These are phyloP conservation scores for Sarcophaga rosellei DNA, from an alignment of 2,888 invertebrate species.

Conservation along the genomic window DNA sequence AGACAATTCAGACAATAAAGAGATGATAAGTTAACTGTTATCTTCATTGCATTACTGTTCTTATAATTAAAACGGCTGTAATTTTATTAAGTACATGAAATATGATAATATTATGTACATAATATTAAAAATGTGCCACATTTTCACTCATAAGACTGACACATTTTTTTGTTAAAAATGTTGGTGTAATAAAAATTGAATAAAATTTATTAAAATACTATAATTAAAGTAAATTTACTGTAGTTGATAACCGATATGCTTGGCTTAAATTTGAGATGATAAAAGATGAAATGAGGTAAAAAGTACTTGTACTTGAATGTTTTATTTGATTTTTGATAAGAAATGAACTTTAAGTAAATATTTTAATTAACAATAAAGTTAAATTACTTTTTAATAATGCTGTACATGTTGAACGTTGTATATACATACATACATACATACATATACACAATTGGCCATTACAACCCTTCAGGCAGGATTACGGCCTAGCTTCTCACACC, in stretches of 20 bases:
- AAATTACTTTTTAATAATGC: background rate
- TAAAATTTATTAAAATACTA: background rate
- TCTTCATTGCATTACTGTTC: background rate
- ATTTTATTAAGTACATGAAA: background rate
- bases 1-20: background rate
- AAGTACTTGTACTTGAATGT: background rate
- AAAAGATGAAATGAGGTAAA: slow-evolving; percentile 15
- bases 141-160: background rate
- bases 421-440: too few species aligned
- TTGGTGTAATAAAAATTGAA: slow-evolving; percentile 7
- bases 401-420: too few species aligned
- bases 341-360: background rate
- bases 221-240: background rate
- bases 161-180: background rate
- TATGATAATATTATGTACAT: background rate
- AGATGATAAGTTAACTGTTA: background rate
- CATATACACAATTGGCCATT: too few species aligned
- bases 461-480: too few species aligned
- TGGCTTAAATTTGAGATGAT: slow-evolving; percentile 3
- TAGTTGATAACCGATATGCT: slow-evolving; percentile 16
- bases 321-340: slow-evolving; percentile 39
- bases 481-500: too few species aligned
- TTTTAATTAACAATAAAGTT: background rate
- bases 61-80: background rate
- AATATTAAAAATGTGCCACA: background rate